Evolutionary conservation across 30 jellyfish, hydroid and myxozoan species (phyloP).

Genomic region (Catostylus mosaicus): DNA sequence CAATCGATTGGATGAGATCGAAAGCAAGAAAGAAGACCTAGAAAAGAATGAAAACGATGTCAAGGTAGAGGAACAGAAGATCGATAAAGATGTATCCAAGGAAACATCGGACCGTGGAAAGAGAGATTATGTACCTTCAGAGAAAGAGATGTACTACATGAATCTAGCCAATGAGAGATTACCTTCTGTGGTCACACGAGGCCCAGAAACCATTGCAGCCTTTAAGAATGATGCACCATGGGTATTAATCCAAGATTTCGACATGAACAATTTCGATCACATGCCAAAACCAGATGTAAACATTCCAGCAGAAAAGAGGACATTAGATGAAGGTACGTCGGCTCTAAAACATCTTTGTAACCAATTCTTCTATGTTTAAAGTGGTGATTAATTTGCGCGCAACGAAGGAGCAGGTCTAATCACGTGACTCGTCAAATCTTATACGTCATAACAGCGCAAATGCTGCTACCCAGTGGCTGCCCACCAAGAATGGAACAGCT

Average conservation of each 20-base stretch:
- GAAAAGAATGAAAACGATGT: slow-evolving; percentile 34
- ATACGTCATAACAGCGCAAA: too few relatives aligned
- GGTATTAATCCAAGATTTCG: slow-evolving; percentile 56
- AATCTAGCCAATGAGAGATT: slow-evolving; percentile 54
- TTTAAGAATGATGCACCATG: slow-evolving; percentile 68
- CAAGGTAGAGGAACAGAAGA: slow-evolving; percentile 42
- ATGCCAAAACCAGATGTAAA: slow-evolving; percentile 34
- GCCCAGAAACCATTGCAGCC: slow-evolving; percentile 62
- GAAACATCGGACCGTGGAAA: slow-evolving; percentile 32
- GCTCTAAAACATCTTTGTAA: too few relatives aligned
- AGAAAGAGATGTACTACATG: slow-evolving; percentile 25
- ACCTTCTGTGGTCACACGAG: slow-evolving; percentile 61
- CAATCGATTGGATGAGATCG: slow-evolving; percentile 45
- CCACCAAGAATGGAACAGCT: too few relatives aligned
- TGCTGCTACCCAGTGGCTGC: too few relatives aligned
- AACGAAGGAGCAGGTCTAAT: too few relatives aligned
- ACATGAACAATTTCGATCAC: slow-evolving; percentile 49
- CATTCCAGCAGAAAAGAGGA: slow-evolving; percentile 62
- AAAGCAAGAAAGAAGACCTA: slow-evolving; percentile 56
- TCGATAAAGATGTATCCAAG: slow-evolving; percentile 33
- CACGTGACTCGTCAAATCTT: too few relatives aligned
- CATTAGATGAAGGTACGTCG: slow-evolving; percentile 41
- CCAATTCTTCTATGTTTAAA: too few relatives aligned
- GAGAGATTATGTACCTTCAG: slow-evolving; percentile 63
- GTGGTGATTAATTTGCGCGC: too few relatives aligned